phyloP scores from a whole-genome alignment of 2,888 invertebrate genomes.

The Dichetophora obliterata region DNA sequence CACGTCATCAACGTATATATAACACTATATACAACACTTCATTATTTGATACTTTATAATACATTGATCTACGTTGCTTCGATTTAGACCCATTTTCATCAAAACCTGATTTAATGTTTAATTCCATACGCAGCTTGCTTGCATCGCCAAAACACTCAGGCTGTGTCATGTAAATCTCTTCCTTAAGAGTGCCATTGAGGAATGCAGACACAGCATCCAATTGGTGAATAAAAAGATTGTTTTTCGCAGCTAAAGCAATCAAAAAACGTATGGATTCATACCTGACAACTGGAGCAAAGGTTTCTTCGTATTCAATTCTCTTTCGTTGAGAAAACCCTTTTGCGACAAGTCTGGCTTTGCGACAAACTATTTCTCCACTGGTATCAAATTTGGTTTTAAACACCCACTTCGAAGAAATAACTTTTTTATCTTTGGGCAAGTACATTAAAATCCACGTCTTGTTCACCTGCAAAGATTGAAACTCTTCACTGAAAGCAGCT shows the following conservation, averaged over 20 bases:
- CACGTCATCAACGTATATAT: not conserved
- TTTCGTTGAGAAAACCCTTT: slow-evolving; percentile 38
- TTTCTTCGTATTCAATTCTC: slow-evolving; percentile 40
- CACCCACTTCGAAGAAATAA: slow-evolving; percentile 38
- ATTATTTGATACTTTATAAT: slow-evolving; percentile 8
- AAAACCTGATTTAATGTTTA: slow-evolving; percentile 40
- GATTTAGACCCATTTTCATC: not conserved
- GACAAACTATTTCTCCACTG: slow-evolving; percentile 28
- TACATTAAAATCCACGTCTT: slow-evolving; percentile 32
- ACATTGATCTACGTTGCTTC: slow-evolving; percentile 36
- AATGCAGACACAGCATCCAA: slow-evolving; percentile 43
- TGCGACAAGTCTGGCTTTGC: slow-evolving; percentile 39
- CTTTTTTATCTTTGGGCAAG: slow-evolving; percentile 30
- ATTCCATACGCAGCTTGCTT: slow-evolving; percentile 41
- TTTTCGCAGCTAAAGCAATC: slow-evolving; percentile 33
- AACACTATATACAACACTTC: not conserved
- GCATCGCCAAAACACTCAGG: slow-evolving; percentile 15
- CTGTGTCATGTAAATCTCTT: slow-evolving; percentile 27
- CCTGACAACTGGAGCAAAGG: slow-evolving; percentile 33
- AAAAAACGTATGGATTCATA: slow-evolving; percentile 37
- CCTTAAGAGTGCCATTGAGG: slow-evolving; percentile 5
- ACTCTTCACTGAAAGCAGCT: slow-evolving; percentile 20
- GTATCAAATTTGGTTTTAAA: slow-evolving; percentile 37
- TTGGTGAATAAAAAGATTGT: slow-evolving; percentile 34
- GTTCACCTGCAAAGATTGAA: slow-evolving; percentile 19